phyloP scores from a whole-genome alignment of 1,140 invertebrate species.

The Bicyclus anynana region DNA sequence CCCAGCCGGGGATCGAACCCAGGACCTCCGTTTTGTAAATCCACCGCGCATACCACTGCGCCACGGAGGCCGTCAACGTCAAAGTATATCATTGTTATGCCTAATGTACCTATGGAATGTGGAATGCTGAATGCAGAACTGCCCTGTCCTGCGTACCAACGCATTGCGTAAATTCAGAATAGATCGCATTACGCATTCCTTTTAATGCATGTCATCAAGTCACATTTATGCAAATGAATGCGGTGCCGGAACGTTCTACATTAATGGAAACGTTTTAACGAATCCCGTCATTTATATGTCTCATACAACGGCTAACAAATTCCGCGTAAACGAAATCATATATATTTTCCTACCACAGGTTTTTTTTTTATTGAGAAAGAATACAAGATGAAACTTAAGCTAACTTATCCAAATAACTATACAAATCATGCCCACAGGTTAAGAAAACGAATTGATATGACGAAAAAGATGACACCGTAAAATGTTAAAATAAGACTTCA shows the following conservation, averaged over 20 bases:
- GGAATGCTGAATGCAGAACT: neutral
- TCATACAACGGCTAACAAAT: neutral
- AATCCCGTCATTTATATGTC: neutral
- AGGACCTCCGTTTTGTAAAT: too few species aligned
- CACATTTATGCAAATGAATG: constrained; percentile 4
- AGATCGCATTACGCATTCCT: neutral
- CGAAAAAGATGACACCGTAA: too few species aligned
- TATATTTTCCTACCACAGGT: neutral
- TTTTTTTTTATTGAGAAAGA: too few species aligned
- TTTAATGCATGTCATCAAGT: constrained; percentile 5
- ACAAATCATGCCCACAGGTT: too few species aligned
- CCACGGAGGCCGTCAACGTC: too few species aligned
- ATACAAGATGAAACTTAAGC: too few species aligned
- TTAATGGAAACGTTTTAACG: constrained; percentile 4
- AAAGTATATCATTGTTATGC: too few species aligned
- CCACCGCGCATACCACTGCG: too few species aligned
- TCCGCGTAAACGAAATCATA: neutral
- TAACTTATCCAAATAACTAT: too few species aligned
- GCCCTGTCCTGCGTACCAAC: neutral
- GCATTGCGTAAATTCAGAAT: neutral
- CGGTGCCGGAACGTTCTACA: neutral
- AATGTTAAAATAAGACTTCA: too few species aligned
- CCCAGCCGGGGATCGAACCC: too few species aligned
- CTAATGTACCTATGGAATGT: neutral
- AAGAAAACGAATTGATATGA: too few species aligned